Conservation (phyloP, 2,888 invertebrate genomes). For the Tolmerus cingulatus region DNA sequence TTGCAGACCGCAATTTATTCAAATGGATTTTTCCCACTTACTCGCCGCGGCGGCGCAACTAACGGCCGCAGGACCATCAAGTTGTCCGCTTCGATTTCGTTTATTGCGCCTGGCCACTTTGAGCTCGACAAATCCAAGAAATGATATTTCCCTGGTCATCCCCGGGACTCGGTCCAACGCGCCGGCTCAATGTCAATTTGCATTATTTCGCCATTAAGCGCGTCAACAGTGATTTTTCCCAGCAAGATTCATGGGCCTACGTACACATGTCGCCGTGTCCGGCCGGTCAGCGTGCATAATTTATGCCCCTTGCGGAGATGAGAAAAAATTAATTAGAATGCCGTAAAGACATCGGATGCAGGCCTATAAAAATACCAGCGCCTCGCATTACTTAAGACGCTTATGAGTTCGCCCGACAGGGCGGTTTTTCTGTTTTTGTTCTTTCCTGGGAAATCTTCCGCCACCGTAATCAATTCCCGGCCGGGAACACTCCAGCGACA, state of each 20-base stretch:
- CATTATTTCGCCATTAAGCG: constrained; percentile 22
- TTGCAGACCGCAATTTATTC: background rate
- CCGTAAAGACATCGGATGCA: constrained; percentile 25
- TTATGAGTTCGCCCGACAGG: background rate
- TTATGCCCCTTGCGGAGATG: constrained; percentile 15
- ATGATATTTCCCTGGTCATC: background rate
- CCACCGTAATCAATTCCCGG: constrained; percentile 4
- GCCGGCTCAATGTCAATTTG: constrained; percentile 9
- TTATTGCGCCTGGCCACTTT: background rate
- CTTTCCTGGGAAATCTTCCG: background rate
- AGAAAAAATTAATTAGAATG: constrained; percentile 37
- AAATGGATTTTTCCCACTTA: background rate
- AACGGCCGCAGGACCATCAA: background rate
- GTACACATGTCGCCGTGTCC: constrained; percentile 22
- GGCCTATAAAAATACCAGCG: constrained; percentile 14
- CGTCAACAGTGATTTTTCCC: constrained; percentile 17
- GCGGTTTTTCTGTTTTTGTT: background rate
- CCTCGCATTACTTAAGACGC: constrained; percentile 18
- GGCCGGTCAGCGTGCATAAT: background rate
- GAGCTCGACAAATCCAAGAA: background rate
- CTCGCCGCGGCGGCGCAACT: background rate
- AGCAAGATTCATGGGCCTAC: constrained; percentile 32
- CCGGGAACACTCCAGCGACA: background rate
- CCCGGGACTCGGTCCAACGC: background rate
- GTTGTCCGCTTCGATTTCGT: background rate